Evolutionary conservation across 2,888 invertebrate genomes (phyloP).

Genomic region (Ernsta delagoae): DNA sequence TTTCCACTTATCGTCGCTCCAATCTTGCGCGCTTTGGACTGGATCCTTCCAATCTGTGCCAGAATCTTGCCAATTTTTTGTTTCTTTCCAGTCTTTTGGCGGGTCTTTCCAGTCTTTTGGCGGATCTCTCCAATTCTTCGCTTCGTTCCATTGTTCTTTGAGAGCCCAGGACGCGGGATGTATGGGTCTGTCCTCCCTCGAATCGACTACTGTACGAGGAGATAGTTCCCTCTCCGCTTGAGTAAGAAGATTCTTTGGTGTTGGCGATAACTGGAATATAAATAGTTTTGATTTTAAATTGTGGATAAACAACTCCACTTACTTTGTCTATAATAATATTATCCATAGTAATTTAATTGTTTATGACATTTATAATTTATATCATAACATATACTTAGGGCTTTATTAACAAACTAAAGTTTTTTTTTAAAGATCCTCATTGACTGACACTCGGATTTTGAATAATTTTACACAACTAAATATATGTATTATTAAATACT

Average conservation of each 20-base stretch:
- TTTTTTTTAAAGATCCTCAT: too few relatives aligned
- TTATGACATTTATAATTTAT: too few relatives aligned
- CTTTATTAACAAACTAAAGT: too few relatives aligned
- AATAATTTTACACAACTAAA: too few relatives aligned
- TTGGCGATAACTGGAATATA: conserved; percentile 47
- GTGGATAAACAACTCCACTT: too few relatives aligned
- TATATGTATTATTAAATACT: too few relatives aligned
- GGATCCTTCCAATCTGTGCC: conserved; percentile 8
- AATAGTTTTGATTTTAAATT: not conserved
- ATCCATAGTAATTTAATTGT: too few relatives aligned
- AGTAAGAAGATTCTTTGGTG: conserved; percentile 51
- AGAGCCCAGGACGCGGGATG: conserved; percentile 29
- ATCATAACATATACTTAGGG: too few relatives aligned
- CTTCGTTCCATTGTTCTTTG: conserved; percentile 19
- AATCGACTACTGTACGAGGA: conserved; percentile 59
- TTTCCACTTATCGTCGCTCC: not conserved
- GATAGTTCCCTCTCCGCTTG: conserved; percentile 77
- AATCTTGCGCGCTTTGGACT: not conserved
- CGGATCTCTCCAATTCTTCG: conserved; percentile 17
- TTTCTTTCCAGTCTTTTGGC: conserved; percentile 4
- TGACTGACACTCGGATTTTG: too few relatives aligned
- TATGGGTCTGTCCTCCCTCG: conserved; percentile 35
- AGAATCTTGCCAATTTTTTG: conserved; percentile 17
- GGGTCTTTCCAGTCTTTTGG: conserved; percentile 11
- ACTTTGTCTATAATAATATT: too few relatives aligned